These are phyloP conservation scores for Drosophila pseudoobscura DNA, from an alignment of 1,140 invertebrate genomes.

Conservation along the genomic window DNA sequence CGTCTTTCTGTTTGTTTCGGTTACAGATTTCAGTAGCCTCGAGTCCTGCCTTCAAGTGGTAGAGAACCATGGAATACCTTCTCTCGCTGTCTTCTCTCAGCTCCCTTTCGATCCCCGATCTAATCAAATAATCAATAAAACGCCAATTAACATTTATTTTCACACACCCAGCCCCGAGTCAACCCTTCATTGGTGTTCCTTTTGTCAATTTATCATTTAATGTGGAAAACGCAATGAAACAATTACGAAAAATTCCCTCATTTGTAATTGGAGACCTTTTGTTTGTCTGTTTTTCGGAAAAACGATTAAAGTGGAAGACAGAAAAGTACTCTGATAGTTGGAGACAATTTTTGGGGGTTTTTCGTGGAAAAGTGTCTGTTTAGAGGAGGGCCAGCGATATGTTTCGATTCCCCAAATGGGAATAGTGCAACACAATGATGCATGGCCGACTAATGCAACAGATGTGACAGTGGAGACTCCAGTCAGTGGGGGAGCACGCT, in stretches of 20 bases:
- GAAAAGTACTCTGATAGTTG: conserved; percentile 5
- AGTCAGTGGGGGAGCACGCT: background rate
- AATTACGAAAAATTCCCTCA: conserved; percentile 38
- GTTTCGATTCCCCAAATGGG: conserved; percentile 46
- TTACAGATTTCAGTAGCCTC: conserved; percentile 66
- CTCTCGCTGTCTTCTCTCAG: background rate
- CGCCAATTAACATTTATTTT: conserved; percentile 61
- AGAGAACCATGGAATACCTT: background rate
- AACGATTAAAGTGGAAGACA: conserved; percentile 58
- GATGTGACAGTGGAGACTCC: conserved; percentile 13
- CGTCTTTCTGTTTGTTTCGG: conserved; percentile 42
- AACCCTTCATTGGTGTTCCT: conserved; percentile 34
- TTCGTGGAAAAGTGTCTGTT: conserved; percentile 38
- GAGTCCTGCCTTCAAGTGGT: conserved; percentile 39
- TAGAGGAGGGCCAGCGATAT: background rate
- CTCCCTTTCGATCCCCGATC: background rate
- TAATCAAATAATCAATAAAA: conserved; percentile 65
- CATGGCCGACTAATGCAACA: conserved; percentile 32
- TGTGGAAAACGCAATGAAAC: conserved; percentile 51
- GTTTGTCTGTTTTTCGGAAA: conserved; percentile 43
- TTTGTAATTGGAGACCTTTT: conserved; percentile 28
- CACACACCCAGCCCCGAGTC: conserved; percentile 37
- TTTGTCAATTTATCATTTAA: conserved; percentile 72
- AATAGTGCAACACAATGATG: conserved; percentile 36
- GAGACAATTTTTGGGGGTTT: background rate